Conservation (phyloP, 2,888 invertebrate species). For the Azorinus chamasolen region DNA sequence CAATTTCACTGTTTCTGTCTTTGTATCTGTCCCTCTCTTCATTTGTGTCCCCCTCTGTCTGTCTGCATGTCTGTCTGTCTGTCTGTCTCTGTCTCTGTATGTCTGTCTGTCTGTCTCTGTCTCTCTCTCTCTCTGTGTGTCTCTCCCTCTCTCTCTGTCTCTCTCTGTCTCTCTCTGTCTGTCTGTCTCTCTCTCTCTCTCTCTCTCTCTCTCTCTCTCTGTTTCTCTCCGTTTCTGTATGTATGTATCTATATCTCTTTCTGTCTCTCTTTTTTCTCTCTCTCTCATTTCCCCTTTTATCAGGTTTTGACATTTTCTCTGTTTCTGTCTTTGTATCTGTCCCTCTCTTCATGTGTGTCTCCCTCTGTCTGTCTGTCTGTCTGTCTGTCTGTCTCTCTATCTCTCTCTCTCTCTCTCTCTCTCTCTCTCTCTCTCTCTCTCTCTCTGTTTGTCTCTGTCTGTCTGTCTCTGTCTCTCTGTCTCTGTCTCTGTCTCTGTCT, state of each 20-base stretch:
- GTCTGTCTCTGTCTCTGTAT: neutral
- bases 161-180: slow-evolving; percentile 6
- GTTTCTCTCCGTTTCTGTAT: slow-evolving; percentile 8
- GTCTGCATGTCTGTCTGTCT: slow-evolving; percentile 18
- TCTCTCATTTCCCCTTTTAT: neutral
- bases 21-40: too few species aligned
- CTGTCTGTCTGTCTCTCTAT: slow-evolving; percentile 9
- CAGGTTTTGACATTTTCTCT: too few species aligned
- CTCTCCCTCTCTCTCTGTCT: slow-evolving; percentile 3
- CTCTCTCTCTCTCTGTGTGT: neutral
- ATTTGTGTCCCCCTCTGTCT: slow-evolving; percentile 1
- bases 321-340: too few species aligned
- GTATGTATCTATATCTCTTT: slow-evolving; percentile 6
- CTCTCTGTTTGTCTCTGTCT: neutral
- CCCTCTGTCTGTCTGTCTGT: slow-evolving; percentile 20
- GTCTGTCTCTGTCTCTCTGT: slow-evolving; percentile 1
- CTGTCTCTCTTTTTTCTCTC: slow-evolving; percentile 4
- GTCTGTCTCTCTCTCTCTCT: slow-evolving; percentile 13
- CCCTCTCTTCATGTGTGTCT: neutral
- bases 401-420: neutral
- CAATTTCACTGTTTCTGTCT: too few species aligned
- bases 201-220: slow-evolving; percentile 21
- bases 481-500: slow-evolving; percentile 12
- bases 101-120: neutral
- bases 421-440: slow-evolving; percentile 1